A percentile compares a stretch with the other conserved stretches of the same genome.
Evolutionary conservation across 30 jellyfish, hydroid and myxozoan species (phyloP).

Genomic region (Chironex yamaguchii): DNA sequence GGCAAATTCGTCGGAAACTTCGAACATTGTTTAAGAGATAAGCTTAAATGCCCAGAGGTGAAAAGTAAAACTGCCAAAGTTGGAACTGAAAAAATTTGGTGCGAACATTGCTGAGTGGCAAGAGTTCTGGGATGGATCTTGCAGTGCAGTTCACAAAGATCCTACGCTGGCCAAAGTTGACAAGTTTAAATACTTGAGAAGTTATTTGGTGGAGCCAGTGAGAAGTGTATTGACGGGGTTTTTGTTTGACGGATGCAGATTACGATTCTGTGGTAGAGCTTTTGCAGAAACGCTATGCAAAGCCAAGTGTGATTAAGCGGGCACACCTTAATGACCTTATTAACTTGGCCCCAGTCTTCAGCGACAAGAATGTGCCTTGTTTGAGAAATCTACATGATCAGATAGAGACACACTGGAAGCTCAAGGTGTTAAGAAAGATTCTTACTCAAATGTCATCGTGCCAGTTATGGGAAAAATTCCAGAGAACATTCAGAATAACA

Average conservation of each 20-base stretch:
- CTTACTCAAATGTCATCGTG: slow-evolving; percentile 39
- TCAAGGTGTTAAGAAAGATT: slow-evolving; percentile 24
- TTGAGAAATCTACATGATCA: slow-evolving; percentile 29
- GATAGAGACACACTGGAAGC: slow-evolving; percentile 41
- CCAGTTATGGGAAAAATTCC: slow-evolving; percentile 41
- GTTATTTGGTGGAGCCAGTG: slow-evolving; percentile 56
- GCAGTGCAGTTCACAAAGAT: slow-evolving; percentile 53
- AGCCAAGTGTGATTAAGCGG: slow-evolving; percentile 27
- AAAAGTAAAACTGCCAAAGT: slow-evolving; percentile 53
- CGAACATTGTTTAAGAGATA: neutral
- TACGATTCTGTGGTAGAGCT: slow-evolving; percentile 32
- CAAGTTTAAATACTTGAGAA: slow-evolving; percentile 43
- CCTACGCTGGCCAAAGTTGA: slow-evolving; percentile 28
- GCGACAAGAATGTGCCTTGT: slow-evolving; percentile 52
- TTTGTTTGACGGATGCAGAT: slow-evolving; percentile 12
- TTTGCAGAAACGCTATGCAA: neutral
- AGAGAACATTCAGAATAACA: slow-evolving; percentile 7
- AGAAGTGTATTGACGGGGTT: slow-evolving; percentile 35
- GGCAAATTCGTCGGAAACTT: neutral
- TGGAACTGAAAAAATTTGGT: slow-evolving; percentile 21
- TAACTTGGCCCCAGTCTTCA: slow-evolving; percentile 41
- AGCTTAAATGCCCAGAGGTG: neutral
- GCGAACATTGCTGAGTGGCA: slow-evolving; percentile 58
- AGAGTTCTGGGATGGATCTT: slow-evolving; percentile 67
- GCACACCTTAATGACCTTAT: slow-evolving; percentile 11